phyloP scores from a whole-genome alignment of 1,140 invertebrate species.

The Amyelois transitella region DNA sequence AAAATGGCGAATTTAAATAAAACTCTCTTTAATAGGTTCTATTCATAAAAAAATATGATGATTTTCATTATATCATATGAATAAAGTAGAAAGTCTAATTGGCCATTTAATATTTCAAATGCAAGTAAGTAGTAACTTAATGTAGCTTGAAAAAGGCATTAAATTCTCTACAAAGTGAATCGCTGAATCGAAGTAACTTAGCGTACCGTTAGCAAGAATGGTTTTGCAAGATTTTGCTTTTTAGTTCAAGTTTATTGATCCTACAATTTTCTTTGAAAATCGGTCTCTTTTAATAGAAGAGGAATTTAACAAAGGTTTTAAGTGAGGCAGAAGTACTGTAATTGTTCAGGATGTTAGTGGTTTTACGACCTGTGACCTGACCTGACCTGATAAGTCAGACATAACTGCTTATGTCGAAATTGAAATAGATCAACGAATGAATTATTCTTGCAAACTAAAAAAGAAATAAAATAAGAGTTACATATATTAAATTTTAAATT shows the following conservation, averaged over 20 bases:
- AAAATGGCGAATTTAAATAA: too few species aligned
- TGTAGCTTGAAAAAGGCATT: constrained; percentile 5
- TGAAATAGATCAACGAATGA: too few species aligned
- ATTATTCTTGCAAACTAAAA: too few species aligned
- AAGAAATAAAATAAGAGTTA: too few species aligned
- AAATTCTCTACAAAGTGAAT: neutral
- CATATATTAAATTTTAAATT: too few species aligned
- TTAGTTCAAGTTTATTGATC: neutral
- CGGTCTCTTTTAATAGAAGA: neutral
- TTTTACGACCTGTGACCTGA: too few species aligned
- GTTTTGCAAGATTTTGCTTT: constrained; percentile 2
- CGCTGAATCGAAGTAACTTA: constrained; percentile 7
- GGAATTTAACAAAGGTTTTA: too few species aligned
- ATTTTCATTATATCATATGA: constrained; percentile 5
- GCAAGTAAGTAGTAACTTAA: neutral
- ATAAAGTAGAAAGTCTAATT: constrained; percentile 18
- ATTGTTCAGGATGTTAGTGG: too few species aligned
- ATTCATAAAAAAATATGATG: constrained; percentile 9
- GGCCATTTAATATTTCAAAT: constrained; percentile 1
- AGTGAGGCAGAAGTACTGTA: too few species aligned
- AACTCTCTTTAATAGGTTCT: neutral
- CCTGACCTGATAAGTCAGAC: too few species aligned
- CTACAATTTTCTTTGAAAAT: neutral
- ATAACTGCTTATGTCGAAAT: too few species aligned
- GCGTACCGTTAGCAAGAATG: constrained; percentile 17